Base-by-base conservation (phyloP, 2,113 vertebrate genomes). In the Hepsetus odoe region DNA sequence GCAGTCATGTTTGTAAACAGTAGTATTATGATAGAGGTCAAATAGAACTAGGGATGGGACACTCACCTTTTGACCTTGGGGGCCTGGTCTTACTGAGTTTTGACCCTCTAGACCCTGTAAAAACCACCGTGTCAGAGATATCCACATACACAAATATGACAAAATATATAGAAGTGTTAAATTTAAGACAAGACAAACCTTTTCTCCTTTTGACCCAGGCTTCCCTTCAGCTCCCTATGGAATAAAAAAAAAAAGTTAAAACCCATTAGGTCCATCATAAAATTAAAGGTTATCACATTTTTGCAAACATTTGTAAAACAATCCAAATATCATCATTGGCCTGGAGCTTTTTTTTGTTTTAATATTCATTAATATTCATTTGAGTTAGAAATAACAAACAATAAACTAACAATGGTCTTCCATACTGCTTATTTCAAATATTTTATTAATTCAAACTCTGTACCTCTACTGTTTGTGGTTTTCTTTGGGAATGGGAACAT, bases 31-130 rank as follows among this genome's bases (percentile, higher is more conserved):
- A 26, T 13, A 61, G 8, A 4, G 11, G 18, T 71, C 9, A 69
- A 10, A 49, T 2, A 24, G 9, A 49, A 40, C 14, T 22, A 18
- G 1, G 24, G 7, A 5, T 16, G 28, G 10, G 56, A 14, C 12
- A 10, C 53, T 58, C 49, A 92, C 92, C 88, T 76, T 92, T 53
- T 64, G 74, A 62, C 92, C 92, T 59, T 0, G 67, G 1, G 88
- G 87, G 22, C 91, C 92, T 2, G 84, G 84, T 8, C 82, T 81
- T n/a, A 83, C 82, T 2, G 89, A 82, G 75, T 82, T 92, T 38
- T 64, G 86, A 38, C 91, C 91, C 56, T 90, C 88, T 42, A 80
- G 82, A 81, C 92, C 92, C 92, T 94, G 78, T 10, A 64, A 20
- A 51, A 32, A 26, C 72, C 12, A 77, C 16, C 74, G 78, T 42